A percentile compares a stretch with the other conserved stretches of the same genome.
Conservation (phyloP, 2,888 invertebrate species). For the Malachius bipustulatus region DNA sequence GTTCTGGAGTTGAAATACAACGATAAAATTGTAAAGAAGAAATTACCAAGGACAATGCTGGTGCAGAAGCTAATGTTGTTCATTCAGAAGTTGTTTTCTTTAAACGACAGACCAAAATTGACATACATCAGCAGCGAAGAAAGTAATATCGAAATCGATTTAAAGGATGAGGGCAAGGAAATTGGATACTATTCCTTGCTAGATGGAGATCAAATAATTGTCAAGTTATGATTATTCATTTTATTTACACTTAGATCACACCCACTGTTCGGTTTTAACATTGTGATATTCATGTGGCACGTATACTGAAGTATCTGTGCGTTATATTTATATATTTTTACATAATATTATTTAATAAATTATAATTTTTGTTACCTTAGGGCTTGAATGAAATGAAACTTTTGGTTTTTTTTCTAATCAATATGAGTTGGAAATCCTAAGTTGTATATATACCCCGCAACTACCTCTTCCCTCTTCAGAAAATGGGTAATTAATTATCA, state of each 20-base stretch:
- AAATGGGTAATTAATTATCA: no score
- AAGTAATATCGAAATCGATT: conserved; percentile 53
- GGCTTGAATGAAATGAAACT: no score
- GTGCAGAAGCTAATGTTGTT: conserved; percentile 75
- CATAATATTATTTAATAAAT: no score
- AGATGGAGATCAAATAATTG: conserved; percentile 68
- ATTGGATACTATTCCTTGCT: conserved; percentile 74
- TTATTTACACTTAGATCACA: no score
- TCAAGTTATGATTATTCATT: conserved; percentile 2
- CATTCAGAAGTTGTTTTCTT: conserved; percentile 61
- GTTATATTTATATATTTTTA: no score
- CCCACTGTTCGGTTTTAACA: no score
- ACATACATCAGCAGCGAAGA: conserved; percentile 45
- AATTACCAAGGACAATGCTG: conserved; percentile 63
- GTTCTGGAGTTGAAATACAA: conserved; percentile 45
- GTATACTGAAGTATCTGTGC: neutral
- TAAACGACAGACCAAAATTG: conserved; percentile 36
- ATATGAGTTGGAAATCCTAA: no score
- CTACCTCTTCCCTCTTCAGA: no score
- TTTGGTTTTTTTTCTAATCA: no score
- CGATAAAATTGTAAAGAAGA: conserved; percentile 47
- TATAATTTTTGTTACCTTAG: no score
- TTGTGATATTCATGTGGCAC: neutral
- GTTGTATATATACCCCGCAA: no score
- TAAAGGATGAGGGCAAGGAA: conserved; percentile 75